These are phyloP conservation scores for Bugulina stolonifera DNA, from an alignment of 2,888 invertebrate species.

Conservation along the genomic window DNA sequence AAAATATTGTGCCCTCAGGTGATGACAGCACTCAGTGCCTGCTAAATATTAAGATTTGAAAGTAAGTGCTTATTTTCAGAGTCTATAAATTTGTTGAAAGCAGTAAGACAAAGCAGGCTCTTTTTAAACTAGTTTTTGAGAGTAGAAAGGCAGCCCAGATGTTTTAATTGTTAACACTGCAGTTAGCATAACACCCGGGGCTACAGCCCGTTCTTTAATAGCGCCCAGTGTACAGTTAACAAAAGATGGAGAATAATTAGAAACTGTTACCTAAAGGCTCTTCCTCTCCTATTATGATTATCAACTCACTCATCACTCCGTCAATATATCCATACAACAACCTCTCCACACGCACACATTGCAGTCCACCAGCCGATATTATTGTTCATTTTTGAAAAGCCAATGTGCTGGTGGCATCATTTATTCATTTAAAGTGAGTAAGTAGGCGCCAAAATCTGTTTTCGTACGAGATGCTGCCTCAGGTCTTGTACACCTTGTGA, in stretches of 20 bases:
- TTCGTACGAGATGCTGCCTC: no score
- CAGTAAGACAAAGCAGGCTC: background rate
- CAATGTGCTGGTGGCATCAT: no score
- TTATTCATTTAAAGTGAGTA: no score
- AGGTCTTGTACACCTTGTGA: no score
- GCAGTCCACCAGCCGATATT: no score
- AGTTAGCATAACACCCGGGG: slow-evolving; percentile 12
- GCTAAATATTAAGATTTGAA: slow-evolving; percentile 24
- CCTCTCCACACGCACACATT: no score
- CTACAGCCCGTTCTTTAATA: background rate
- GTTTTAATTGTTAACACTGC: slow-evolving; percentile 21
- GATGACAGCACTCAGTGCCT: background rate
- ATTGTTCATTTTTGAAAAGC: no score
- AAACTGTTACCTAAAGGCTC: slow-evolving; percentile 21
- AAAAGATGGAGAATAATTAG: slow-evolving; percentile 2
- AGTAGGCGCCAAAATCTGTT: no score
- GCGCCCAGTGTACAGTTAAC: background rate
- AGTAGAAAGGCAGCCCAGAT: slow-evolving; percentile 18
- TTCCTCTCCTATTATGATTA: background rate
- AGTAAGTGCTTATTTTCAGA: slow-evolving; percentile 21
- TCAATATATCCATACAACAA: no score
- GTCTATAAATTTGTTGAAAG: slow-evolving; percentile 11
- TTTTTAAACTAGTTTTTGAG: background rate
- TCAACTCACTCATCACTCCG: no score
- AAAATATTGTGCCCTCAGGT: slow-evolving; percentile 16